Evolutionary conservation across 2,888 invertebrate species (phyloP), one percentile per base, ranked within the genome.

Genomic region (Andricus curvator): DNA sequence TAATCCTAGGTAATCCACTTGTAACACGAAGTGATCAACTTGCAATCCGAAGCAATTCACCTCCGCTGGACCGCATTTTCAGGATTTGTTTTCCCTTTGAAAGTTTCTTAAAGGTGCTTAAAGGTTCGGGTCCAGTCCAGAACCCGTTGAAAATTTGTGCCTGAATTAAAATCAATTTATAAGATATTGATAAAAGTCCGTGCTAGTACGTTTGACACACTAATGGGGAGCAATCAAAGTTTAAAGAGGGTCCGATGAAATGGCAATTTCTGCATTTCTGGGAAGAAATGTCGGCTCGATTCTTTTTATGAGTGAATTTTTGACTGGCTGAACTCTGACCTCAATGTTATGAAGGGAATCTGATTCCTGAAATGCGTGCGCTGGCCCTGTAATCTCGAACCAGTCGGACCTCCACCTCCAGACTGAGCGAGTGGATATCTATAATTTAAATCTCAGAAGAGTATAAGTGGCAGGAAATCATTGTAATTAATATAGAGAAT

Each of bases 381-480:
- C 83, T 81, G 83, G 85, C 86, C 87, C 86, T 87, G 87, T 87
- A 87, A 87, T 87, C 87, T 85, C 78, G 79, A 82, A 80, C 81
- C 81, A 78, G 83, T 77, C 81, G 77, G 66, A 70, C 60, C 25
- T 70, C 65, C 70, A 33, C 85, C 70, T 77, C 17, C 77, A 78
- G 33, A n/a, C 48, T 74, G 74, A 56, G 56, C n/a, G 56, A 60
- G 33, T 74, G 74, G 37, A 74, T 85, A 86, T 90, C 89, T 90
- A 90, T 90, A 90, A 90, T 90, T 90, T 89, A 86, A 89, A 90
- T 90, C 89, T 90, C 86, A 84, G 84, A 83, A 77, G 81, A 80
- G 81, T 85, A 84, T 88, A 89, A 89, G 86, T 88, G 89, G 89
- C 86, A 85, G 88, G 85, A 85, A 88, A 89, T 88, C 84, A 88